Base-by-base conservation (phyloP, 2,888 invertebrate species). In the Clostera curtula region DNA sequence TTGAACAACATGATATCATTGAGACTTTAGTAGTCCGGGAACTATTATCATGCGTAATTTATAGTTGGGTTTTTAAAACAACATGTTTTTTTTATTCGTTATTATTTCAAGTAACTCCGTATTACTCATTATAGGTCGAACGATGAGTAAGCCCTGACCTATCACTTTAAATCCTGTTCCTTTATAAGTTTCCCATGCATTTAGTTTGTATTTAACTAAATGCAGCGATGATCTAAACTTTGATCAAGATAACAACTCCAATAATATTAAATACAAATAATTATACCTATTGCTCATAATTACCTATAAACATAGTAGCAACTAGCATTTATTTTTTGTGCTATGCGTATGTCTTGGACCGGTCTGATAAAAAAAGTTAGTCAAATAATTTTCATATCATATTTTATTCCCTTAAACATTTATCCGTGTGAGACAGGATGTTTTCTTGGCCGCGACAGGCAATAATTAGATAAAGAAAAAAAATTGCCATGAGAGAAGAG, bases 61-160 rank as follows among this genome's bases (percentile, higher is more conserved):
- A n/a, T n/a, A n/a, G n/a, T n/a, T n/a, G n/a, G n/a, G n/a, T n/a
- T n/a, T n/a, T n/a, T n/a, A n/a, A n/a, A n/a, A n/a, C n/a, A n/a
- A n/a, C n/a, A n/a, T n/a, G n/a, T n/a, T n/a, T n/a, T n/a, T n/a
- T n/a, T n/a, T 29, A 15, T 25, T 25, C 33, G 39, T 36, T 16
- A 7, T 19, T 31, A 20, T 42, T 50, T 37, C 29, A 36, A 40
- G 26, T 29, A 45, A 45, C 31, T 35, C 25, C 43, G 18, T 46
- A 52, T 60, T 61, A 64, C 50, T 61, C 61, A 65, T 46, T 41
- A 29, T 25, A 36, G 34, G 16, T 23, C 23, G 25, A 38, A 37
- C 41, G 51, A 62, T 70, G 64, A 69, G 55, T 57, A 56, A 58
- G 48, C 51, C 26, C 49, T 59, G 51, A 62, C 62, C 63, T 65